phyloP scores from a whole-genome alignment of 2,888 invertebrate genomes.

The Cephus nigrinus region DNA sequence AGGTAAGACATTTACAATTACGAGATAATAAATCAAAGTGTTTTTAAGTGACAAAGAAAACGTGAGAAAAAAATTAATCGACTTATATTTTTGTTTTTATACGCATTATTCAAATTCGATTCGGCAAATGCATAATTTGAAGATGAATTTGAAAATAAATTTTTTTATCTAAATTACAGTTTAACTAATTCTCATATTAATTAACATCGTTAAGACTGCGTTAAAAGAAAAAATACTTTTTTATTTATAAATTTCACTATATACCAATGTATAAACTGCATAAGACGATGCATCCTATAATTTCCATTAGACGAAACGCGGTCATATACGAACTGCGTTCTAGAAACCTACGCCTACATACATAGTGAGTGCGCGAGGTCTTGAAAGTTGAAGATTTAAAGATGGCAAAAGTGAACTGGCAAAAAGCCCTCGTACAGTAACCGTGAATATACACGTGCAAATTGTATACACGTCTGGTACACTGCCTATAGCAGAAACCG shows the following conservation, averaged over 20 bases:
- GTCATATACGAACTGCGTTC: not conserved
- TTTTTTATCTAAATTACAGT: not conserved
- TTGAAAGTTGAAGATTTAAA: not conserved
- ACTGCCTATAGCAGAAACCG: not conserved
- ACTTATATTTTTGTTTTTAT: not conserved
- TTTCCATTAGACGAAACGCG: not conserved
- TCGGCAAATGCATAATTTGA: not conserved
- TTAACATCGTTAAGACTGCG: not conserved
- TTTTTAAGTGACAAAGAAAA: not conserved
- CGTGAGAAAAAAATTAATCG: not conserved
- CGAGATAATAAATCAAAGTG: not conserved
- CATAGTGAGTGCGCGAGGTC: not conserved
- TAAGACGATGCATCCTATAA: not conserved
- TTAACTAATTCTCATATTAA: not conserved
- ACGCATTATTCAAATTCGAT: not conserved
- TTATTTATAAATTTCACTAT: not conserved
- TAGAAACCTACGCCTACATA: not conserved
- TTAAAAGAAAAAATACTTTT: not conserved
- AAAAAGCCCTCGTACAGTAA: not conserved
- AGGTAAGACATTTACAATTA: not conserved
- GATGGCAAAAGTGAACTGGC: not conserved
- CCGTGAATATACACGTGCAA: not conserved
- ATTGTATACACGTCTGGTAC: not conserved
- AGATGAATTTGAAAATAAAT: not conserved
- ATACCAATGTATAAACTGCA: not conserved